Conservation (phyloP, 2,113 vertebrate genomes). For the Phodopus roborovskii region DNA sequence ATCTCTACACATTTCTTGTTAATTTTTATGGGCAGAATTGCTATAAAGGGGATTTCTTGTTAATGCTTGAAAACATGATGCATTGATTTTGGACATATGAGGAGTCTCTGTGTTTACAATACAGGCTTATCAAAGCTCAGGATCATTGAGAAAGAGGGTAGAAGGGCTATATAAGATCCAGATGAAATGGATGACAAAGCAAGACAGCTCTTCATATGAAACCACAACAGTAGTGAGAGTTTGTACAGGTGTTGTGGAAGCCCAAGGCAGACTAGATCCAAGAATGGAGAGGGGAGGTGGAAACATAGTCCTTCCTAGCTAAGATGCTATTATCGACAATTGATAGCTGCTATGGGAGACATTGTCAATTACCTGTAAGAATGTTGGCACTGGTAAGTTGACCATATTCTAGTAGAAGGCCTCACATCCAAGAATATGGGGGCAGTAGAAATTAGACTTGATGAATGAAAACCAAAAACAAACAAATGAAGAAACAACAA, state of each 20-base stretch:
- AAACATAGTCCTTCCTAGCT: not conserved
- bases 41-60: not conserved
- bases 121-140: not conserved
- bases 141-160: not conserved
- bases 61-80: not conserved
- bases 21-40: not conserved
- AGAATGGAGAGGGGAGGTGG: not conserved
- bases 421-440: not conserved
- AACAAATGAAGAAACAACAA: not conserved
- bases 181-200: not conserved
- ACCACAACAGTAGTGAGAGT: not conserved
- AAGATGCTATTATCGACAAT: not conserved
- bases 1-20: not conserved
- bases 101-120: not conserved
- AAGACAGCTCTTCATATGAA: not conserved
- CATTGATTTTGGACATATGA: not conserved
- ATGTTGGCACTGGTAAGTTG: not conserved
- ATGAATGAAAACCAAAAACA: not conserved
- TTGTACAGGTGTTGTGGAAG: not conserved
- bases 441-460: not conserved
- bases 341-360: not conserved
- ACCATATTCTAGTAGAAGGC: not conserved
- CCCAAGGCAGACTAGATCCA: not conserved
- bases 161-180: not conserved
- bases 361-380: not conserved